These are phyloP conservation scores for Pogona vitticeps DNA, from an alignment of 2,113 vertebrate genomes.

Conservation along the genomic window DNA sequence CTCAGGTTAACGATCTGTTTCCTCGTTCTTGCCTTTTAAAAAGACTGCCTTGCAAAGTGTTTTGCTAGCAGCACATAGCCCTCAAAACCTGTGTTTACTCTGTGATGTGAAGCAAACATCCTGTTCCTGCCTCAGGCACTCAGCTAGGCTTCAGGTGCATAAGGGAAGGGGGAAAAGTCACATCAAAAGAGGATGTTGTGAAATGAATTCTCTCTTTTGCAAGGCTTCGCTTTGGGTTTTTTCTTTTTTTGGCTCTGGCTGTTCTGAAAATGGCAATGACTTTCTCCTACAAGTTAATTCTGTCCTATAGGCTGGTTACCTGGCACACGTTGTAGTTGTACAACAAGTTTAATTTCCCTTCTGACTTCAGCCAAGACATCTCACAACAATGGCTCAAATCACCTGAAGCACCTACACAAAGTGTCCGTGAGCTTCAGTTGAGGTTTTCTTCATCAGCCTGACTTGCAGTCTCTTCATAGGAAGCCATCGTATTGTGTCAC, in stretches of 20 bases:
- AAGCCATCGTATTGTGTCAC: neutral
- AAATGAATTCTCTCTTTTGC: slow-evolving; percentile 12
- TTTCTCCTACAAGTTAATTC: neutral
- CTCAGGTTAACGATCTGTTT: neutral
- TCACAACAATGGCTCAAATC: neutral
- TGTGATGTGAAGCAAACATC: neutral
- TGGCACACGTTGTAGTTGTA: too few species aligned
- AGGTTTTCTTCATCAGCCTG: rapidly evolving
- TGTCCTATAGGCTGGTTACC: neutral
- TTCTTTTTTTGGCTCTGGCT: slow-evolving; percentile 16
- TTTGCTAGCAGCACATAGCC: neutral
- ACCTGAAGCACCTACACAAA: slow-evolving; percentile 6
- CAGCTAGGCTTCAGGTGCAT: neutral
- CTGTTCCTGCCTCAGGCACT: neutral
- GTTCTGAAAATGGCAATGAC: neutral
- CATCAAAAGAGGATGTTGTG: slow-evolving; percentile 10
- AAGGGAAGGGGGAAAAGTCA: neutral
- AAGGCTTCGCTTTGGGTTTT: rapidly evolving
- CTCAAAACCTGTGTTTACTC: neutral
- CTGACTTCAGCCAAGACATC: neutral
- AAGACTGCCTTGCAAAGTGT: neutral
- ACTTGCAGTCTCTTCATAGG: neutral
- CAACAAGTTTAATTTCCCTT: neutral
- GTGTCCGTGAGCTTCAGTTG: neutral
- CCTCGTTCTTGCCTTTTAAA: neutral